Evolutionary conservation across 2,888 invertebrate species (phyloP).

Genomic region (Stomorhina lunata): DNA sequence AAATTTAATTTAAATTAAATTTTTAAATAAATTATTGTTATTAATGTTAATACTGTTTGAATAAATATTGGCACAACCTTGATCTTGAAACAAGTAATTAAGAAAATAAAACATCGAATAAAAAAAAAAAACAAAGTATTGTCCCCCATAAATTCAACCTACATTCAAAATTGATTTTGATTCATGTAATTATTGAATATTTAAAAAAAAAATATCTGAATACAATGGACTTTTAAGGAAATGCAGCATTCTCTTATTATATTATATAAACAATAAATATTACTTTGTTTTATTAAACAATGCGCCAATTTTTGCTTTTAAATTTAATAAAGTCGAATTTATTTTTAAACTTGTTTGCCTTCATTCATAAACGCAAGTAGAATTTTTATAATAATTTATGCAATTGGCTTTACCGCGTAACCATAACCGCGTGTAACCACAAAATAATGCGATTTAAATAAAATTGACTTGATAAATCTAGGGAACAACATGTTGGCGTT

Average conservation of each 20-base stretch:
- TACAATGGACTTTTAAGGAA: conserved; percentile 51
- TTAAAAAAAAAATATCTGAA: background rate
- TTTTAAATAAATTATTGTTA: background rate
- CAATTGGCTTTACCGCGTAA: no score
- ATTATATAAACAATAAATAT: background rate
- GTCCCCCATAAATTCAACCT: conserved; percentile 47
- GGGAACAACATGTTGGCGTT: background rate
- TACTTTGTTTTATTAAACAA: background rate
- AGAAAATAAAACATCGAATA: background rate
- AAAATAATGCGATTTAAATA: background rate
- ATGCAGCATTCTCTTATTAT: conserved; percentile 2
- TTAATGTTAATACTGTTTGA: background rate
- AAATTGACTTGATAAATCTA: no score
- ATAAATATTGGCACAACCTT: conserved; percentile 47
- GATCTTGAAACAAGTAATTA: conserved; percentile 54
- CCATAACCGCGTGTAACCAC: no score
- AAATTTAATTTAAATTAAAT: background rate
- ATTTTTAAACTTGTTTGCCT: conserved; percentile 45
- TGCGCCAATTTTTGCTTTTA: background rate
- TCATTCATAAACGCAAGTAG: conserved; percentile 29
- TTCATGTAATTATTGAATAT: conserved; percentile 25
- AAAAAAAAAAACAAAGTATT: conserved; percentile 14
- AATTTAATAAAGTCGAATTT: background rate
- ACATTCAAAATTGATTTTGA: conserved; percentile 40
- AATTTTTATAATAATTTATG: conserved; percentile 48